Conservation (phyloP, 30 jellyfish, hydroid and myxozoan genomes). For the Aurelia aurita region DNA sequence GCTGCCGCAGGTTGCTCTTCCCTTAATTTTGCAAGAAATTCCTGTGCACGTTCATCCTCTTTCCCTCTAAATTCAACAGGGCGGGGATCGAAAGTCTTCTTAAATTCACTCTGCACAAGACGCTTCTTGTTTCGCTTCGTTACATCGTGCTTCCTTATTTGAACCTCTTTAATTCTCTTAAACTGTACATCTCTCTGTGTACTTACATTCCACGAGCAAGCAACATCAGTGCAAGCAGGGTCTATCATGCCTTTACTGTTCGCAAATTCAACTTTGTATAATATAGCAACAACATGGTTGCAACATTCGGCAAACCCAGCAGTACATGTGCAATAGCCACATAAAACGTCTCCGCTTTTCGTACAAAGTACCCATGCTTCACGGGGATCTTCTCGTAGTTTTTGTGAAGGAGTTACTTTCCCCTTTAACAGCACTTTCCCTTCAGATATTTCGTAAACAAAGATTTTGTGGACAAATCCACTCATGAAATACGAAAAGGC, state of each 20-base stretch:
- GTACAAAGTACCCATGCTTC: no score
- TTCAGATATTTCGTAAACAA: no score
- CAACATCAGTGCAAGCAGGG: conserved; percentile 63
- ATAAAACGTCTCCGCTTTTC: conserved; percentile 3
- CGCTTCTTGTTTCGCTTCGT: neutral
- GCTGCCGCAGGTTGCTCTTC: neutral
- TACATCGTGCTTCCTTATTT: conserved; percentile 17
- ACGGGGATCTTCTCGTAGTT: no score
- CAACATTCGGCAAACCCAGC: conserved; percentile 34
- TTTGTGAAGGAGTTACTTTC: no score
- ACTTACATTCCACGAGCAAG: conserved; percentile 44
- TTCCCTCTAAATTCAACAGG: neutral
- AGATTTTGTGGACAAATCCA: no score
- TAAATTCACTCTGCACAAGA: neutral
- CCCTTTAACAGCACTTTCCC: no score
- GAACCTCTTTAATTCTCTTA: conserved; percentile 13
- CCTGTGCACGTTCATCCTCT: neutral
- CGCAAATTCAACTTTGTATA: conserved; percentile 49
- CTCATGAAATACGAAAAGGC: conserved; percentile 72
- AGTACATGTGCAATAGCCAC: conserved; percentile 72
- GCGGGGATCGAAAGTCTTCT: conserved; percentile 1
- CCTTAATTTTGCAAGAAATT: neutral
- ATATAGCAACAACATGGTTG: conserved; percentile 60
- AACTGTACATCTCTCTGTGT: conserved; percentile 48
- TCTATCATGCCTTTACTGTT: neutral